These are phyloP conservation scores for Xenopus petersii DNA, from an alignment of 2,797 vertebrate species.

Conservation along the genomic window DNA sequence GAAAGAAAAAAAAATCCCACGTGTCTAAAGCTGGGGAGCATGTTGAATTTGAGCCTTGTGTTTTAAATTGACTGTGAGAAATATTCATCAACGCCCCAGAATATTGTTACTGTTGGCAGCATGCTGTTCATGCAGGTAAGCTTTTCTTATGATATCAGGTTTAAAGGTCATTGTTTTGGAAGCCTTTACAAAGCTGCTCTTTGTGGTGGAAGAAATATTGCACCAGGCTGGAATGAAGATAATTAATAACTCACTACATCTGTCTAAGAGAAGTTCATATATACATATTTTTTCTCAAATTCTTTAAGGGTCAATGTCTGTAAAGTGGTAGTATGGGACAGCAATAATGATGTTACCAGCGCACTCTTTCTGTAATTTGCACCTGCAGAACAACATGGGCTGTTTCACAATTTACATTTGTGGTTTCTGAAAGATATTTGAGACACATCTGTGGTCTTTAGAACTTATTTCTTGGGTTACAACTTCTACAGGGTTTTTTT, in stretches of 20 bases:
- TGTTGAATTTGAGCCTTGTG: background rate
- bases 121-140: conserved; percentile 4
- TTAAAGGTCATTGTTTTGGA: conserved; percentile 7
- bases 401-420: background rate
- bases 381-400: background rate
- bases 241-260: conserved; percentile 2
- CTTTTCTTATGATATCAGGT: conserved; percentile 20
- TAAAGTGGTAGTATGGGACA: background rate
- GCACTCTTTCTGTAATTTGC: background rate
- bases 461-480: background rate
- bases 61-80: conserved; percentile 9
- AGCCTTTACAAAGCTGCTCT: background rate
- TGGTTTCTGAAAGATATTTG: conserved; percentile 11
- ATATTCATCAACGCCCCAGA: background rate
- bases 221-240: background rate
- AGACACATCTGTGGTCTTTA: conserved; percentile 5
- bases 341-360: background rate
- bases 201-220: conserved; percentile 3
- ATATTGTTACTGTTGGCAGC: conserved; percentile 6
- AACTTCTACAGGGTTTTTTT: background rate
- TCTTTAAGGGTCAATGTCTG: too few relatives aligned
- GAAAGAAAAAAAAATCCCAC: too few relatives aligned
- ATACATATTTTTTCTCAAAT: background rate
- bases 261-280: background rate
- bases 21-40: too few relatives aligned